Base-by-base conservation (phyloP, 2,888 invertebrate genomes). In the Dicyrtoma fusca region DNA sequence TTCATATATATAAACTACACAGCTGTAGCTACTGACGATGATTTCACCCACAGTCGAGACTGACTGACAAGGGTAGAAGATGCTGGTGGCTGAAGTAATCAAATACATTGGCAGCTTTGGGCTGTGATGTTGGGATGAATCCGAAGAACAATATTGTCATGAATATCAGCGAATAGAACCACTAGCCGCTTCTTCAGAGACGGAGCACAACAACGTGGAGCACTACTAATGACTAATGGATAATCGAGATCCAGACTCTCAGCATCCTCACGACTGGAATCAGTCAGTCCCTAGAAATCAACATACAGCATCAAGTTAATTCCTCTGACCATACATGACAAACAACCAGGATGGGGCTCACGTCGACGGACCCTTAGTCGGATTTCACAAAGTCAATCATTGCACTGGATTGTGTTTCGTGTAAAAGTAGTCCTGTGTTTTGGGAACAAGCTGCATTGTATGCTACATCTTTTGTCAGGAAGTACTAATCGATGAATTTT, bases 91-190 rank as follows among this genome's bases (percentile, higher is more conserved):
- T 55, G 19, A 26, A 26, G n/a, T 55, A n/a, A 26, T 65, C 65
- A 65, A 23, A 51, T 25, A 25, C 62, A 70, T 44, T 70, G 70
- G 26, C 70, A 70, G 55, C 63, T 63, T n/a, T 19, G 47, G 17
- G 55, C 63, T 1, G 63, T 70, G 62, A 62, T 63, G n/a, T 70
- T 70, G 10, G 70, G 70, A 70, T 70, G 53, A 63, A 70, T 70
- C 26, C 55, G 44, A 6, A 70, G 53, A 34, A 70, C 44, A 53
- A 70, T 70, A 62, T 63, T 70, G 62, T 70, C 70, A 42, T 70
- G 63, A 53, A 19, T 17, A 63, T 70, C 70, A n/a, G 70, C 62
- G 61, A 63, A 70, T 14, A 70, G 63, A 34, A 70, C 53, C 2
- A 70, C 70, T 13, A 70, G 62, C 34, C 70, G 49, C 44, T 53